Evolutionary conservation across 2,888 invertebrate species (phyloP), one percentile per base, ranked within the genome.

Genomic region (Monoplex corrugatus): DNA sequence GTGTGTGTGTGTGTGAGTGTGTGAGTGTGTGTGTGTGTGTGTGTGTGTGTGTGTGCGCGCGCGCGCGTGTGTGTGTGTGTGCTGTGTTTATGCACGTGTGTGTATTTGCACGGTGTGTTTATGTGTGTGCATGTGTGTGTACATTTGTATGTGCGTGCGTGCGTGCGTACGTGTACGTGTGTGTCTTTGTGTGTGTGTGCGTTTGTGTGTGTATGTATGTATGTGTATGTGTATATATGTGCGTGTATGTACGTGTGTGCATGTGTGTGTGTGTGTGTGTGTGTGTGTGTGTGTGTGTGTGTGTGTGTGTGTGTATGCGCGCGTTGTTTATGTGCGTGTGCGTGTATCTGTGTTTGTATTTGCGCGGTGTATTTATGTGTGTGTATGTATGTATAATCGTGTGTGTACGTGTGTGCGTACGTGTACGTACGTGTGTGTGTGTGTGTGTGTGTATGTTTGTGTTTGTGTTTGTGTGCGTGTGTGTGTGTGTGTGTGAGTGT

Each of bases 201-300:
- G 75, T 75, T 32, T 75, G 75, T 75, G 75, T 75, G 75, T 75
- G 75, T 75, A 35, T 75, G 75, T 75, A 35, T 75, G 75, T 75
- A 35, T 75, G 75, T 75, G 75, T 75, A 35, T 75, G 75, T 75
- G 75, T 75, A 19, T 75, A 19, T 75, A 35, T 75, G 35, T 75
- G 75, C 35, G 75, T 75, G 75, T 75, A 35, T 75, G 75, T 75
- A 35, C 35, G 75, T 75, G 75, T 75, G 75, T 75, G 75, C 35
- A 35, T 75, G 75, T 75, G 75, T 75, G 75, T 75, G 75, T 75
- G 75, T 75, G 75, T 75, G 35, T 75, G 75, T 75, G 75, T 75
- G 75, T 75, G 75, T 75, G 75, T 75, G 32, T 28, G 72, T 32
- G 35, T 75, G 72, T 32, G 72, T 32, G 72, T 75, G 75, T 75